Conservation (phyloP, 2,888 invertebrate genomes). For the Odontocerum albicorne region DNA sequence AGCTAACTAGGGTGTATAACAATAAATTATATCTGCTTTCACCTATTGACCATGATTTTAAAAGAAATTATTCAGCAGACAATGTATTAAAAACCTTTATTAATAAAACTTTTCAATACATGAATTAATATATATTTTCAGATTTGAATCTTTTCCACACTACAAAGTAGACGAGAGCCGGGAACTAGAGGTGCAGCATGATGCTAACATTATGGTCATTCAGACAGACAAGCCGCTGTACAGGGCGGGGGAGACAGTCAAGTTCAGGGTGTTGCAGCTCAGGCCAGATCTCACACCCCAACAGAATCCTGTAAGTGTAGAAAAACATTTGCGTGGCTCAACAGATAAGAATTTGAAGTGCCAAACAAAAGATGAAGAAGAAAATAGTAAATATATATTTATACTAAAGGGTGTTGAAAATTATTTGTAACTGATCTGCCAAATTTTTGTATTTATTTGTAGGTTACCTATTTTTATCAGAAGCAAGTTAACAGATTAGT, state of each 20-base stretch:
- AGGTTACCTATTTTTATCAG: no score
- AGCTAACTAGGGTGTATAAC: no score
- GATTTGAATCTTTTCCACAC: conserved; percentile 45
- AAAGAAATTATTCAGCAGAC: no score
- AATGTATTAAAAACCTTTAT: no score
- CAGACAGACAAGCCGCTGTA: conserved; percentile 63
- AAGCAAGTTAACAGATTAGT: no score
- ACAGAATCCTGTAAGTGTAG: conserved; percentile 53
- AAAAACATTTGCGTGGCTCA: no score
- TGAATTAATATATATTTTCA: no score
- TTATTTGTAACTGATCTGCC: no score
- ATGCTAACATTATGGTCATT: conserved; percentile 54
- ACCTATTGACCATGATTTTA: no score
- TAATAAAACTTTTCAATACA: no score
- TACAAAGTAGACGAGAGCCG: conserved; percentile 46
- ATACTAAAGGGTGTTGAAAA: conserved; percentile 11
- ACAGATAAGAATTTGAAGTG: neutral
- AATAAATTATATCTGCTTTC: no score
- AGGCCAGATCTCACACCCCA: conserved; percentile 59
- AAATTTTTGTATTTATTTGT: no score
- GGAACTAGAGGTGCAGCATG: conserved; percentile 52
- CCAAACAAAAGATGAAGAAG: neutral
- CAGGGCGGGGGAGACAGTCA: conserved; percentile 60
- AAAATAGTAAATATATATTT: conserved; percentile 1
- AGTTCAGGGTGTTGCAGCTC: conserved; percentile 57